phyloP scores from a whole-genome alignment of 2,113 vertebrate genomes.

The Pimephales promelas region DNA sequence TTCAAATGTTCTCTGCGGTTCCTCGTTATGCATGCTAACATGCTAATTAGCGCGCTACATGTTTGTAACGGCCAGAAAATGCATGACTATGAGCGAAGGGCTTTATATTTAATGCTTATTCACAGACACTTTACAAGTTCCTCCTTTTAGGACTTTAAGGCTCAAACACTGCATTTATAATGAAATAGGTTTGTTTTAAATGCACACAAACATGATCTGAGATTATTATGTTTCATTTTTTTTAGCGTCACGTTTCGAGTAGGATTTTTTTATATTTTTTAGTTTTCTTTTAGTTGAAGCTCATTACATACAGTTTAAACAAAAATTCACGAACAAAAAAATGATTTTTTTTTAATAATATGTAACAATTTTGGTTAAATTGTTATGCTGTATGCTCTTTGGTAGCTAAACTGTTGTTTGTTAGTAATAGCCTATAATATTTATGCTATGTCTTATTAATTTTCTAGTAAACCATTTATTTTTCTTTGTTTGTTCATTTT shows the following conservation, averaged over 20 bases:
- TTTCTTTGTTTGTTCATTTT: background rate
- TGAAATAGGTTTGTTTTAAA: background rate
- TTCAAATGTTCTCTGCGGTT: background rate
- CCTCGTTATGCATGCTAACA: constrained; percentile 19
- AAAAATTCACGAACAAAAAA: no score
- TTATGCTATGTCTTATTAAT: no score
- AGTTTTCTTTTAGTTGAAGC: no score
- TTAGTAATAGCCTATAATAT: no score
- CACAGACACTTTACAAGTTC: background rate
- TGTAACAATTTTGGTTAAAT: no score
- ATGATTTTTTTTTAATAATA: no score
- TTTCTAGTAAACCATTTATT: background rate
- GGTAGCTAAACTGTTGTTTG: no score
- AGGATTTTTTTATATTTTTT: background rate
- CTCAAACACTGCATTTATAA: background rate
- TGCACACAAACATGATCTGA: background rate
- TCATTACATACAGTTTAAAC: no score
- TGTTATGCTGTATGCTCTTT: no score
- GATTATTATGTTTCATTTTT: background rate
- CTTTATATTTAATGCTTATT: background rate
- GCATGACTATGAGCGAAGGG: background rate
- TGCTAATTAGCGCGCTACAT: background rate
- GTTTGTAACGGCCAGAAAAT: background rate
- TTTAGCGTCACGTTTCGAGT: background rate
- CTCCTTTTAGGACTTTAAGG: background rate